A percentile compares a stretch with the other conserved stretches of the same genome.
Evolutionary conservation across 2,113 vertebrate genomes (phyloP).

Genomic region (Alligator sinensis): DNA sequence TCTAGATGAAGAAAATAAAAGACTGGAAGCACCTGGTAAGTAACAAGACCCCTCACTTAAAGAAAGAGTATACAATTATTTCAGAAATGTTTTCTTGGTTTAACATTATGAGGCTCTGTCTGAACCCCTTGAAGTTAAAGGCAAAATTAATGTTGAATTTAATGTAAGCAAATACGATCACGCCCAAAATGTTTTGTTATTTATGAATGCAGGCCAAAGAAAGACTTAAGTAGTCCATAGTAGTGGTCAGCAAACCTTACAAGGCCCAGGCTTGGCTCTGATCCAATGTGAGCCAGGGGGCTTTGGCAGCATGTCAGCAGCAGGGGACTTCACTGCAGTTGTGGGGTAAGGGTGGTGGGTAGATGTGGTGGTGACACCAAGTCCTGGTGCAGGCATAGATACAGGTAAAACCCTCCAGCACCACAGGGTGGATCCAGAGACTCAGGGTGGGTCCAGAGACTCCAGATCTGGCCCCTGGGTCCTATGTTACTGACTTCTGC

Average conservation of each 20-base stretch:
- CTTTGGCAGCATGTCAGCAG: too few relatives aligned
- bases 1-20: conserved; percentile 79
- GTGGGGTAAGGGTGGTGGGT: too few relatives aligned
- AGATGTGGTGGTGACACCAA: too few relatives aligned
- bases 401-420: too few relatives aligned
- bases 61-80: neutral
- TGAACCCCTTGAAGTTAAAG: conserved; percentile 22
- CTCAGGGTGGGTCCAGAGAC: too few relatives aligned
- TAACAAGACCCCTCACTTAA: neutral
- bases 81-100: neutral
- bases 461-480: too few relatives aligned
- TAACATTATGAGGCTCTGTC: neutral
- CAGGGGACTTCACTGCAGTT: too few relatives aligned
- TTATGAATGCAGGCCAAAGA: conserved; percentile 13
- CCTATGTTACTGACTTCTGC: neutral
- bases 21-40: conserved; percentile 83
- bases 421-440: too few relatives aligned
- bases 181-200: conserved; percentile 12
- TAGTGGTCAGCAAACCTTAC: too few relatives aligned
- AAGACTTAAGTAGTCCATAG: neutral
- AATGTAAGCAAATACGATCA: neutral
- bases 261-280: too few relatives aligned
- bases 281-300: too few relatives aligned
- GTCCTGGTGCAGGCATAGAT: too few relatives aligned
- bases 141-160: neutral